These are phyloP conservation scores for Ia io DNA, from an alignment of 2,113 vertebrate species.

Conservation along the genomic window DNA sequence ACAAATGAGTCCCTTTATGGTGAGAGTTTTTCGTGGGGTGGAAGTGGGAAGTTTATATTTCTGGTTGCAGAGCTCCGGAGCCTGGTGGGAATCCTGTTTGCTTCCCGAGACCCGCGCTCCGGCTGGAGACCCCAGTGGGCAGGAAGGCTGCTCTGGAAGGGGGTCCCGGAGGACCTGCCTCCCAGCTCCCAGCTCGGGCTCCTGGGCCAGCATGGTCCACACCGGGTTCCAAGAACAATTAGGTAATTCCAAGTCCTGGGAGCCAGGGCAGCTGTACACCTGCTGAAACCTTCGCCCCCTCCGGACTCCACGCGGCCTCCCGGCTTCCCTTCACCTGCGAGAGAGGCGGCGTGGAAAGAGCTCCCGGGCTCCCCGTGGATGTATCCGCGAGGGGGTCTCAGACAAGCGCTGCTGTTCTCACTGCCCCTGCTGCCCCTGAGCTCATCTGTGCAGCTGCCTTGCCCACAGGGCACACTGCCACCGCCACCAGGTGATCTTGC, in stretches of 20 bases:
- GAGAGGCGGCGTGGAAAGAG: too few relatives aligned
- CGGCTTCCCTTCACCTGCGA: background rate
- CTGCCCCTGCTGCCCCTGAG: accelerated
- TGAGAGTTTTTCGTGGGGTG: slow-evolving; percentile 20
- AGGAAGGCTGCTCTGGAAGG: background rate
- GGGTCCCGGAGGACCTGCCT: accelerated
- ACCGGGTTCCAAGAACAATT: too few relatives aligned
- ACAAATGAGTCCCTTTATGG: slow-evolving; percentile 13
- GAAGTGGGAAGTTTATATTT: slow-evolving; percentile 36
- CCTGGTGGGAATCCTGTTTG: background rate
- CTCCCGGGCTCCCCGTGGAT: too few relatives aligned
- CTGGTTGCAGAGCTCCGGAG: background rate
- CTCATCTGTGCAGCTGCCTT: accelerated
- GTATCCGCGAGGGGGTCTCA: accelerated
- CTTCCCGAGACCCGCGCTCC: background rate
- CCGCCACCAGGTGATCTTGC: background rate
- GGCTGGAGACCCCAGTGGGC: accelerated
- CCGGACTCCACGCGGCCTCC: accelerated
- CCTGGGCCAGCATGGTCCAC: background rate
- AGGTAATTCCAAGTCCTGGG: background rate
- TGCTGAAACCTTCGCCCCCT: too few relatives aligned
- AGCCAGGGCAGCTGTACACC: background rate
- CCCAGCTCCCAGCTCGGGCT: too few relatives aligned
- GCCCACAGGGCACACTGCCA: accelerated
- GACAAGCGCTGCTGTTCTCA: accelerated